phyloP scores from a whole-genome alignment of 1,140 invertebrate species.

The Drosophila paulistorum region DNA sequence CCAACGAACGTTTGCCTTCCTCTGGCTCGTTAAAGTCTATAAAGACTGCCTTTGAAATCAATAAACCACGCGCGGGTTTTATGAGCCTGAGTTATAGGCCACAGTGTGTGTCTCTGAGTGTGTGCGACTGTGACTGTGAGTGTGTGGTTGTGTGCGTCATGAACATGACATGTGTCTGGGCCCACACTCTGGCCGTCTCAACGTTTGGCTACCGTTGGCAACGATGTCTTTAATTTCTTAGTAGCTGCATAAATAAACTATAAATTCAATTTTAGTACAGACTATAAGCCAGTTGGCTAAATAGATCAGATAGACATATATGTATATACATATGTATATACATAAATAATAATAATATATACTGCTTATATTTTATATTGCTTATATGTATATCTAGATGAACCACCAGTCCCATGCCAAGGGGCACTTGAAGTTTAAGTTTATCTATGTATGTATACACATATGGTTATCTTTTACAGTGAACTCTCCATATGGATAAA shows the following conservation, averaged over 20 bases:
- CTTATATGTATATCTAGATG: background rate
- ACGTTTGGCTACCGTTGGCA: conserved; percentile 21
- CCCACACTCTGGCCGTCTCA: conserved; percentile 29
- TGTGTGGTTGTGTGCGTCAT: conserved; percentile 30
- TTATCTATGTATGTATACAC: background rate
- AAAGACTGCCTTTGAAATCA: conserved; percentile 72
- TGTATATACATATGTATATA: conserved; percentile 3
- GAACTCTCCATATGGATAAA: background rate
- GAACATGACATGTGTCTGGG: conserved; percentile 68
- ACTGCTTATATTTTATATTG: background rate
- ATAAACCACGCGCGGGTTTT: conserved; percentile 73
- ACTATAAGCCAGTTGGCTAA: conserved; percentile 46
- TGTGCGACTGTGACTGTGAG: conserved; percentile 13
- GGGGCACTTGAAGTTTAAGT: background rate
- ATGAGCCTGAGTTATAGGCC: conserved; percentile 64
- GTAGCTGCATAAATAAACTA: conserved; percentile 81
- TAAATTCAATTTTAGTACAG: conserved; percentile 73
- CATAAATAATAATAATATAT: background rate
- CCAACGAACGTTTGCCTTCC: conserved; percentile 20
- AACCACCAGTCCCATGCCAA: too few relatives aligned
- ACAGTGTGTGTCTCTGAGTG: background rate
- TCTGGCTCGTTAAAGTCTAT: conserved; percentile 57
- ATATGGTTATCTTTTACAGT: background rate
- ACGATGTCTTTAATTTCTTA: conserved; percentile 76
- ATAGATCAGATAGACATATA: conserved; percentile 47